phyloP scores from a whole-genome alignment of 2,113 vertebrate species.

The Dromiciops gliroides region DNA sequence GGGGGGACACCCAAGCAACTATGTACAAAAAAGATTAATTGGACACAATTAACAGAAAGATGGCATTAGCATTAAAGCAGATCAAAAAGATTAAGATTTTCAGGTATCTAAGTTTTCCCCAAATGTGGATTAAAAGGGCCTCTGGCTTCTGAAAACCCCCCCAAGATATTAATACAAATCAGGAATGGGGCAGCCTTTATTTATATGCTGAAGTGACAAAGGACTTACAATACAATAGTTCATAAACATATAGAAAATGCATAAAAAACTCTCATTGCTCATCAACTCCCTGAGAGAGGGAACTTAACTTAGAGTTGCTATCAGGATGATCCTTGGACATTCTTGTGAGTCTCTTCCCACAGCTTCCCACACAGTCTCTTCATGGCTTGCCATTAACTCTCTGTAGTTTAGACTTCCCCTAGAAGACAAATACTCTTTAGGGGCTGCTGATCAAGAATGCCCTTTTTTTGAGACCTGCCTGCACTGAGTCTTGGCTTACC shows the following conservation, averaged over 20 bases:
- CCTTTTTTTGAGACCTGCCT: not conserved
- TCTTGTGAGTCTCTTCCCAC: not conserved
- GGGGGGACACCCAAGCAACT: too few species aligned
- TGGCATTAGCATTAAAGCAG: not conserved
- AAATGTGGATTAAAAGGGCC: not conserved
- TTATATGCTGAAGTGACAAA: not conserved
- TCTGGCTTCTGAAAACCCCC: not conserved
- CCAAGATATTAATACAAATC: too few species aligned
- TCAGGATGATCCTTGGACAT: not conserved
- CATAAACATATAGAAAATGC: not conserved
- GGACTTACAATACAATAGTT: not conserved
- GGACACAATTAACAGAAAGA: not conserved
- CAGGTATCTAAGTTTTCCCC: not conserved
- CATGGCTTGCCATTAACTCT: not conserved
- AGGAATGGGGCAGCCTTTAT: too few species aligned
- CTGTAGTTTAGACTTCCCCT: not conserved
- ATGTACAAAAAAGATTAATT: not conserved
- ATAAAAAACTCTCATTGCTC: not conserved
- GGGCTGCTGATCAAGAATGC: not conserved
- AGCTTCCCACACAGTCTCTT: not conserved
- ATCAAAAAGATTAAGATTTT: too few species aligned
- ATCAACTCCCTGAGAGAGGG: not conserved
- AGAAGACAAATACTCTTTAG: not conserved
- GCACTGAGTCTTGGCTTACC: not conserved
- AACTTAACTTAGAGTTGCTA: not conserved